Conservation (phyloP, 2,888 invertebrate genomes). For the Amblyjoppa fuscipennis region DNA sequence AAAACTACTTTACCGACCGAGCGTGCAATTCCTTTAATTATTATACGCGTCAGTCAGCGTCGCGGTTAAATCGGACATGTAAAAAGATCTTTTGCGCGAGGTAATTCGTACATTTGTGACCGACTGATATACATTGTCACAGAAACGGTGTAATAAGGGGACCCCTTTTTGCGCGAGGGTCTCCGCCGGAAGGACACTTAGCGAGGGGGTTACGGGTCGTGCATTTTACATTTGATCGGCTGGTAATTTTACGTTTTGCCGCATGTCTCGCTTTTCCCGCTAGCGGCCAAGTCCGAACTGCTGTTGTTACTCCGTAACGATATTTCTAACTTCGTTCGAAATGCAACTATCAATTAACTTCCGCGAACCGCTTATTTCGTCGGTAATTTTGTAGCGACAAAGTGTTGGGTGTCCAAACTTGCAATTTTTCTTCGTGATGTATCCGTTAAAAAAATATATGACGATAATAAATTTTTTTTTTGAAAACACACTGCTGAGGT, state of each 20-base stretch:
- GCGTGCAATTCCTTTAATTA: constrained; percentile 8
- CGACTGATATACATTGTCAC: constrained; percentile 11
- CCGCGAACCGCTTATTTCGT: not conserved
- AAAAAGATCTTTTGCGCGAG: not conserved
- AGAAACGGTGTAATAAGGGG: constrained; percentile 8
- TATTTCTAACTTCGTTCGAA: not conserved
- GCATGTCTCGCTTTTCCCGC: not conserved
- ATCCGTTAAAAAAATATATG: not conserved
- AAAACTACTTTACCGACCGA: constrained; percentile 17
- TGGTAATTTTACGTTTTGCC: constrained; percentile 7
- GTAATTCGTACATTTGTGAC: constrained; percentile 5
- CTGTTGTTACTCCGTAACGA: not conserved
- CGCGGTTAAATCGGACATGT: not conserved
- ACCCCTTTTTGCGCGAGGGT: not conserved
- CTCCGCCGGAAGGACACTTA: constrained; percentile 22
- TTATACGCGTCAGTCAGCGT: not conserved
- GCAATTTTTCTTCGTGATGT: not conserved
- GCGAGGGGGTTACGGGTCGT: not conserved
- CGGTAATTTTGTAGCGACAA: not conserved
- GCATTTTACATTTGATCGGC: constrained; percentile 13
- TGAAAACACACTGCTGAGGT: no score
- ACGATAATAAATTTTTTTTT: not conserved
- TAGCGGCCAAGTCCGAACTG: not conserved
- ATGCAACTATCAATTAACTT: constrained; percentile 2
- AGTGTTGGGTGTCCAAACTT: not conserved